Conservation (phyloP, 92 coral and sea anemone genomes). For the Anthopleura xanthogrammica region DNA sequence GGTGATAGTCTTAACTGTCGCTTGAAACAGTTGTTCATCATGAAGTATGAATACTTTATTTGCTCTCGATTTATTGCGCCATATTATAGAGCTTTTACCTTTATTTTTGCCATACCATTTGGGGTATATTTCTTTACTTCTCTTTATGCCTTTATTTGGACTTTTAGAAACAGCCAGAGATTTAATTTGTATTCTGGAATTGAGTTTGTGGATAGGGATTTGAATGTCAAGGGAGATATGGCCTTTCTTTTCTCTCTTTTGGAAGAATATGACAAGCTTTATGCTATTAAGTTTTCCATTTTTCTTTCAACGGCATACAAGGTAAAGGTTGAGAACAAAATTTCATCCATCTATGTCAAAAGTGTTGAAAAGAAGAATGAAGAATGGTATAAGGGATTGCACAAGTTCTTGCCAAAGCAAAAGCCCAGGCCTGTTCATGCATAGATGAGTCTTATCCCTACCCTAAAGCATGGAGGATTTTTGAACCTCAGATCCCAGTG, state of each 20-base stretch:
- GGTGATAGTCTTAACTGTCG: slow-evolving; percentile 11
- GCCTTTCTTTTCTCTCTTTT: slow-evolving; percentile 27
- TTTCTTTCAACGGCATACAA: neutral
- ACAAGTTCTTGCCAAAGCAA: neutral
- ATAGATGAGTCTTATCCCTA: too few species aligned
- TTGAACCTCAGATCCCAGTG: too few species aligned
- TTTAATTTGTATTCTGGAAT: neutral
- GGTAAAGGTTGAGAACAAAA: neutral
- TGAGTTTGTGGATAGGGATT: neutral
- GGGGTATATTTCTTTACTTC: neutral
- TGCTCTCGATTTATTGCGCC: slow-evolving; percentile 42
- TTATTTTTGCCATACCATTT: slow-evolving; percentile 3
- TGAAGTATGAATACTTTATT: slow-evolving; percentile 30
- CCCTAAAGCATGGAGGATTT: too few species aligned
- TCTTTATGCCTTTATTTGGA: neutral
- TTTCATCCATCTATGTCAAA: neutral
- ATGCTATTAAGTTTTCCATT: neutral
- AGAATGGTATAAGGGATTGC: neutral
- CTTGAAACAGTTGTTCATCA: slow-evolving; percentile 14
- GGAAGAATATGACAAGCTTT: slow-evolving; percentile 16
- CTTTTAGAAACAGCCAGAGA: neutral
- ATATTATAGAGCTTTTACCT: slow-evolving; percentile 13
- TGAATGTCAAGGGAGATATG: slow-evolving; percentile 4
- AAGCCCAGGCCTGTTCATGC: neutral
- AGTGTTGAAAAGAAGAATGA: neutral